These are phyloP conservation scores for Eupithecia vulgata DNA, from an alignment of 2,888 invertebrate genomes.

Conservation along the genomic window DNA sequence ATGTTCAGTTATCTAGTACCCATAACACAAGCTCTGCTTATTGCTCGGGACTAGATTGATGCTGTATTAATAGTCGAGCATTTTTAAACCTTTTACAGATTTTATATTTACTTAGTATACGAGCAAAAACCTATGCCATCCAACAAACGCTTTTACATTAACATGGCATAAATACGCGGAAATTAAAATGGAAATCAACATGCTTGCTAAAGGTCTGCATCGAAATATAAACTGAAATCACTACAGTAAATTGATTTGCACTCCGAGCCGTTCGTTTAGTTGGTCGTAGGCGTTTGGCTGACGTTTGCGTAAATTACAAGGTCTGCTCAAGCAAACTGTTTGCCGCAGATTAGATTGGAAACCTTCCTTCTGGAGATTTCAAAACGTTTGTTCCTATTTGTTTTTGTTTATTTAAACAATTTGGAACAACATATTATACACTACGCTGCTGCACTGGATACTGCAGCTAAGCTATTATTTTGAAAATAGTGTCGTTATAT, in stretches of 20 bases:
- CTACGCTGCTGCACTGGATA: no score
- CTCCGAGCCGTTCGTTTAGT: conserved; percentile 42
- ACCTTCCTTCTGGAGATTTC: neutral
- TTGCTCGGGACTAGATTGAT: no score
- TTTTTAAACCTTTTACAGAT: neutral
- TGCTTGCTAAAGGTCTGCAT: conserved; percentile 31
- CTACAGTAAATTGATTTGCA: conserved; percentile 60
- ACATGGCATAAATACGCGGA: conserved; percentile 24
- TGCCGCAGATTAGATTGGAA: conserved; percentile 45
- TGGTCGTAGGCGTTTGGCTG: conserved; percentile 54
- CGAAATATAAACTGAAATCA: conserved; percentile 43
- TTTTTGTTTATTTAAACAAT: neutral
- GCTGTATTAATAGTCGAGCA: no score
- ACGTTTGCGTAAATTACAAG: conserved; percentile 60
- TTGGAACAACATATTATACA: no score
- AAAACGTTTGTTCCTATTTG: neutral
- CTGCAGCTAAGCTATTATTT: no score
- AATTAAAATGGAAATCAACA: conserved; percentile 50
- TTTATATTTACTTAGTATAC: neutral
- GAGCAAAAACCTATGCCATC: neutral
- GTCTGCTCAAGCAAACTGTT: conserved; percentile 44
- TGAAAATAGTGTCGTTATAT: no score
- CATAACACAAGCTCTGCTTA: no score
- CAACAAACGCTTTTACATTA: neutral
- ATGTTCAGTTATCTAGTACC: no score